Evolutionary conservation across 2,113 vertebrate genomes (phyloP).

Genomic region (Oryzias curvinotus): DNA sequence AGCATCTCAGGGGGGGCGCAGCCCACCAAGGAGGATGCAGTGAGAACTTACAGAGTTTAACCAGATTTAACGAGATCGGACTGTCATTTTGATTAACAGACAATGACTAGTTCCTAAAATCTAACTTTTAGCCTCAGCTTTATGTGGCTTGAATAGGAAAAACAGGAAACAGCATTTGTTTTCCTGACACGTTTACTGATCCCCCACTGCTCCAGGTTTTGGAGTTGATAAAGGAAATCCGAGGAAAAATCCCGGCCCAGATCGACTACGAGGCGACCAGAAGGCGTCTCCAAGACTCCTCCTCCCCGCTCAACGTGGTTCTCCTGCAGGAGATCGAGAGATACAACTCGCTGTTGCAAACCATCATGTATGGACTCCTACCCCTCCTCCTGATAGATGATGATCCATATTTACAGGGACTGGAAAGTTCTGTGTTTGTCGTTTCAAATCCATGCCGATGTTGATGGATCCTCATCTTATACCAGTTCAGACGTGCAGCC

Average conservation of each 20-base stretch:
- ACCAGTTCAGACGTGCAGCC: too few species aligned
- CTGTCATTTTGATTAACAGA: not conserved
- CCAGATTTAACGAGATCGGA: not conserved
- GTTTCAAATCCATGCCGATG: too few species aligned
- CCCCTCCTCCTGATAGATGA: too few species aligned
- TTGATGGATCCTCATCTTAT: too few species aligned
- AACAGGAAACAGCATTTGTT: too few species aligned
- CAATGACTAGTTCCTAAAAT: too few species aligned
- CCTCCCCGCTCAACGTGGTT: constrained; percentile 84
- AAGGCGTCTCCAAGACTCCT: constrained; percentile 75
- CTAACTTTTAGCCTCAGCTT: too few species aligned
- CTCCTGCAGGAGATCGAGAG: constrained; percentile 90
- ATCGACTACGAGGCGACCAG: constrained; percentile 80
- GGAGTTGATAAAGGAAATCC: constrained; percentile 80
- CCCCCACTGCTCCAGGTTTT: constrained; percentile 76
- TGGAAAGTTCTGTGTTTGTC: too few species aligned
- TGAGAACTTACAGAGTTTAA: constrained; percentile 31
- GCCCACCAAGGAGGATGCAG: constrained; percentile 83
- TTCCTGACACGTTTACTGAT: too few species aligned
- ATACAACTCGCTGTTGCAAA: constrained; percentile 84
- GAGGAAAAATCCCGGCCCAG: constrained; percentile 78
- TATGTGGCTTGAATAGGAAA: too few species aligned
- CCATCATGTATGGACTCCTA: constrained; percentile 72
- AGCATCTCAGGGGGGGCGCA: constrained; percentile 38
- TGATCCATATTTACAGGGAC: too few species aligned